Evolutionary conservation across 1,140 invertebrate species (phyloP).

Genomic region (Nasonia vitripennis): DNA sequence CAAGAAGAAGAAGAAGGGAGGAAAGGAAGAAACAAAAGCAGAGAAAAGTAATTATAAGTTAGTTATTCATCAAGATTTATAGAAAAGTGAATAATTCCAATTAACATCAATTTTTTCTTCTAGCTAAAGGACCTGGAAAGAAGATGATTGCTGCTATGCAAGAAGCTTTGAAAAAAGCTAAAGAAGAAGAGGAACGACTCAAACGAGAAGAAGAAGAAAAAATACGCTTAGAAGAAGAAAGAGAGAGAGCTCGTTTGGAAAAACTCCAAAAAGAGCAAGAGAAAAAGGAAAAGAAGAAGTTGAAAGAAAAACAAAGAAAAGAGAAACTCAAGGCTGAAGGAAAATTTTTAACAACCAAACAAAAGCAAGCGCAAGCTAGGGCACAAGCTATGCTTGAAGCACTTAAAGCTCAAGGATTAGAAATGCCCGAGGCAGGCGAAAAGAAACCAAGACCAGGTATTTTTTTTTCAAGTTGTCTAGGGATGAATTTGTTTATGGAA

Average conservation of each 20-base stretch:
- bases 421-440: slow-evolving; percentile 81
- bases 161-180: slow-evolving; percentile 85
- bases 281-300: slow-evolving; percentile 92
- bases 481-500: background rate
- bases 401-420: slow-evolving; percentile 88
- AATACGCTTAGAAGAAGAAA: slow-evolving; percentile 83
- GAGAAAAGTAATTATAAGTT: slow-evolving; percentile 66
- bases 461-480: background rate
- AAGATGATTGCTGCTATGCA: slow-evolving; percentile 92
- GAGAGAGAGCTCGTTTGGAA: slow-evolving; percentile 83
- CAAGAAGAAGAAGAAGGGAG: slow-evolving; percentile 77
- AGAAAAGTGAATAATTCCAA: background rate
- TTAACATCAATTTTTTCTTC: slow-evolving; percentile 20
- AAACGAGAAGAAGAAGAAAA: slow-evolving; percentile 89
- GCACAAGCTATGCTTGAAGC: slow-evolving; percentile 92
- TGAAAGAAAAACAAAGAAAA: slow-evolving; percentile 95
- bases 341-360: slow-evolving; percentile 93
- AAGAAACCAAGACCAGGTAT: slow-evolving; percentile 81
- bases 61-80: background rate
- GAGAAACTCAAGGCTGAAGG: slow-evolving; percentile 96
- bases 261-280: slow-evolving; percentile 89
- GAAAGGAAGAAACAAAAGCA: slow-evolving; percentile 67
- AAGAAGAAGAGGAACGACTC: slow-evolving; percentile 81
- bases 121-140: slow-evolving; percentile 82
- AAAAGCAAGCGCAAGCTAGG: slow-evolving; percentile 91